A percentile compares a stretch with the other conserved stretches of the same genome.
Evolutionary conservation across 2,797 vertebrate species (phyloP).

Genomic region (Sebastes taczanowskii): DNA sequence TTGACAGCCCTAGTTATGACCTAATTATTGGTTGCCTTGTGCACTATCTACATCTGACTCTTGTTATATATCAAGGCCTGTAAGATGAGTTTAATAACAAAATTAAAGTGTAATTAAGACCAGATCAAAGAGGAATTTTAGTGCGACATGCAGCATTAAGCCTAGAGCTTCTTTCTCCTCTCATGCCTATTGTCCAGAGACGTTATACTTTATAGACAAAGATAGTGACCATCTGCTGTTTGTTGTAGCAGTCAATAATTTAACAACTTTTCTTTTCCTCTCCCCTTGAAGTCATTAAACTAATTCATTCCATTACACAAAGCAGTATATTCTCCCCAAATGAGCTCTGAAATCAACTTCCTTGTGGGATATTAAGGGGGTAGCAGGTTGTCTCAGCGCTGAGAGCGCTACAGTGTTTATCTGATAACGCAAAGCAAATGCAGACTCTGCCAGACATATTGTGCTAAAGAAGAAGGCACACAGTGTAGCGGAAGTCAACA

Average conservation of each 20-base stretch:
- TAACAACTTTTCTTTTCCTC: neutral
- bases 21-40: neutral
- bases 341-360: neutral
- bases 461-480: neutral
- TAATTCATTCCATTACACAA: neutral
- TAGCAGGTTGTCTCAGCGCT: neutral
- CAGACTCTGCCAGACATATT: neutral
- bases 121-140: neutral
- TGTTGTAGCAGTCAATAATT: conserved; percentile 15
- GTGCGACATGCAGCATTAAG: neutral
- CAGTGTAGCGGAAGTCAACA: neutral
- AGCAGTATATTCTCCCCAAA: neutral
- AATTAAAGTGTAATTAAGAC: neutral
- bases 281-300: neutral
- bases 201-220: conserved; percentile 3
- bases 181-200: neutral
- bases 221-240: conserved; percentile 30
- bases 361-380: neutral
- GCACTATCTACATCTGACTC: neutral
- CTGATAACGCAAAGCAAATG: neutral
- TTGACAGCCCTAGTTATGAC: too few relatives aligned
- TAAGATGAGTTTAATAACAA: neutral
- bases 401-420: neutral
- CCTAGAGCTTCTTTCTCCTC: neutral
- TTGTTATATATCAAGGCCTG: neutral